Evolutionary conservation across 2,113 vertebrate species (phyloP), one percentile per base, ranked within the genome.

Genomic region (Phoenicopterus ruber): DNA sequence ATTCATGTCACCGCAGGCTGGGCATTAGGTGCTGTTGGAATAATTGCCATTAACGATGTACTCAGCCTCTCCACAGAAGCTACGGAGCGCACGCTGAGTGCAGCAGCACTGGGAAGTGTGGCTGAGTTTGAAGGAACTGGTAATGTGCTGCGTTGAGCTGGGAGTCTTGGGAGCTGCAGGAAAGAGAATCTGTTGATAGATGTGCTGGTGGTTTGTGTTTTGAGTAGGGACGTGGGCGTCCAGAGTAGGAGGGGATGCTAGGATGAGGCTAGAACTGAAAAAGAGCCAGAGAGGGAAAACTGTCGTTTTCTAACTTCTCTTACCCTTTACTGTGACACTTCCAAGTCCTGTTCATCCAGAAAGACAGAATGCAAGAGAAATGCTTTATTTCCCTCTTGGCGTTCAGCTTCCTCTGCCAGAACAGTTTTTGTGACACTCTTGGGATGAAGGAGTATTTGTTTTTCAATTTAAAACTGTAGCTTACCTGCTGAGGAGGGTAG

Each of bases 11-110:
- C 28, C 17, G 34, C 5, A 14, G 63, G 59, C 26, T 88, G 67
- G 55, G 17, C 52, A 18, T 36, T 15, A 31, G 54, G 13, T 69
- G 34, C 25, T 71, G 8, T 28, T 46, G 82, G 50, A 74, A 44
- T 63, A 87, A 71, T 54, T 54, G 44, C 50, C 24, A 11, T 46
- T 36, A 66, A 28, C 0, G 4, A 50, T 36, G 50, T 31, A 4
- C 13, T 70, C 9, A 5, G 72, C 15, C 62, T 42, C 61, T 26
- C 85, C 3, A 54, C 25, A 72, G 63, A 58, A 62, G 67, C 22
- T 57, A 4, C 4, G 38, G 46, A 79, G 36, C 2, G 1, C 0
- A 0, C 0, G 1, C 29, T 15, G 46, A 46, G 25, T 10, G 31
- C 78, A 62, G 54, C 49, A 80, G 49, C 36, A 24, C 24, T 16